These are phyloP conservation scores for Leptinotarsa juncta DNA, from an alignment of 2,888 invertebrate species.

Conservation along the genomic window DNA sequence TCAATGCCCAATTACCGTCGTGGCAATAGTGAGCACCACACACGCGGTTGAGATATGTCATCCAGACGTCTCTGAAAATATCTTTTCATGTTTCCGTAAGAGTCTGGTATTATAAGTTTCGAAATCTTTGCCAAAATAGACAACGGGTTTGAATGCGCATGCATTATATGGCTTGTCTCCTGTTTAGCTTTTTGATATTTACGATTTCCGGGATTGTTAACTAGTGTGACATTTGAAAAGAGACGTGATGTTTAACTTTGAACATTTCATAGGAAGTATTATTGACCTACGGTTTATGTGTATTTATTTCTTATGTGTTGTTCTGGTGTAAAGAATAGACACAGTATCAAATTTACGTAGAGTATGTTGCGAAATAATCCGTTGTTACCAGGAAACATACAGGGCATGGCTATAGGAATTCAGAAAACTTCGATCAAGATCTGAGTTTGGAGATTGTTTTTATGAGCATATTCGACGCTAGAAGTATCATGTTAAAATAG, in stretches of 20 bases:
- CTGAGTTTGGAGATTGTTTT: too few relatives aligned
- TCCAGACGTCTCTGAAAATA: slow-evolving; percentile 9
- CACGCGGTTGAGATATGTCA: slow-evolving; percentile 6
- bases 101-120: not conserved
- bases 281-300: not conserved
- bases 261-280: not conserved
- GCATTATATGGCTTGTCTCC: slow-evolving; percentile 12
- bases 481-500: too few relatives aligned
- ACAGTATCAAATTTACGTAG: not conserved
- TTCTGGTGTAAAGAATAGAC: not conserved
- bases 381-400: not conserved
- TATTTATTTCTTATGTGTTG: not conserved
- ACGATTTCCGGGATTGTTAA: slow-evolving; percentile 19
- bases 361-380: not conserved
- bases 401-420: not conserved
- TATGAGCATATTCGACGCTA: too few relatives aligned
- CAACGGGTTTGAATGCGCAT: not conserved
- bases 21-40: not conserved
- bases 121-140: slow-evolving; percentile 16
- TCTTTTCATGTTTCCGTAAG: slow-evolving; percentile 12
- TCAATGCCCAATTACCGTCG: not conserved
- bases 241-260: not conserved
- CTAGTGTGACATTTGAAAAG: not conserved
- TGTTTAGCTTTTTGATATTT: slow-evolving; percentile 12
- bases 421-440: too few relatives aligned